Conservation (phyloP, 1,140 invertebrate species). For the Catajapyx aquilonaris region DNA sequence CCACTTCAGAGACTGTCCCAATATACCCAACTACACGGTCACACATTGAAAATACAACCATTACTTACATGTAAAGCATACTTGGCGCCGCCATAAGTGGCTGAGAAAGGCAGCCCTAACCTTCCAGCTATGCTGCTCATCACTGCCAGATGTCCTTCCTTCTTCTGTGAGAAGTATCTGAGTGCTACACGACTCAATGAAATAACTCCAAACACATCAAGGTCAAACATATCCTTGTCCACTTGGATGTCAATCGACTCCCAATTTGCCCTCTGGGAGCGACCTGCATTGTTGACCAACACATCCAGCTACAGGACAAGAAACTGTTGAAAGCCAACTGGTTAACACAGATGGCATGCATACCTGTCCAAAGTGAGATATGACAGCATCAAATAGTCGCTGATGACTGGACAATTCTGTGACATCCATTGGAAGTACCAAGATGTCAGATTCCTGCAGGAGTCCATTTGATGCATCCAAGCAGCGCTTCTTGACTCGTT, state of each 20-base stretch:
- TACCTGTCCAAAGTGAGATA: slow-evolving; percentile 49
- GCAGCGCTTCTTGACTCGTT: slow-evolving; percentile 44
- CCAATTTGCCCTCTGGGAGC: slow-evolving; percentile 26
- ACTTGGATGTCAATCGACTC: slow-evolving; percentile 25
- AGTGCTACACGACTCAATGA: slow-evolving; percentile 22
- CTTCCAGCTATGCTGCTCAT: slow-evolving; percentile 21
- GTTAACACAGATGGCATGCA: slow-evolving; percentile 1
- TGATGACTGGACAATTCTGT: slow-evolving; percentile 36
- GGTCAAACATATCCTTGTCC: slow-evolving; percentile 26
- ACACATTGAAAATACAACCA: too few species aligned
- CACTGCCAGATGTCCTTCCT: slow-evolving; percentile 21
- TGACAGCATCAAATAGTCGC: slow-evolving; percentile 33
- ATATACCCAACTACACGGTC: too few species aligned
- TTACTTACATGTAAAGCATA: slow-evolving; percentile 29
- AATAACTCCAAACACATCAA: slow-evolving; percentile 28
- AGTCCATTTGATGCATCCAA: slow-evolving; percentile 22
- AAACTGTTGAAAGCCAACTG: too few species aligned
- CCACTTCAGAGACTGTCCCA: too few species aligned
- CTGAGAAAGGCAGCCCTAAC: slow-evolving; percentile 23
- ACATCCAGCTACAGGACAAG: slow-evolving; percentile 21
- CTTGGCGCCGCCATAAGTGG: slow-evolving; percentile 27
- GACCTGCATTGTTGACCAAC: slow-evolving; percentile 26
- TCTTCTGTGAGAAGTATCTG: slow-evolving; percentile 15
- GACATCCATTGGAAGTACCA: slow-evolving; percentile 51
- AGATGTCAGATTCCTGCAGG: slow-evolving; percentile 34